phyloP scores from a whole-genome alignment of 2,113 vertebrate species.

The Panurus biarmicus region DNA sequence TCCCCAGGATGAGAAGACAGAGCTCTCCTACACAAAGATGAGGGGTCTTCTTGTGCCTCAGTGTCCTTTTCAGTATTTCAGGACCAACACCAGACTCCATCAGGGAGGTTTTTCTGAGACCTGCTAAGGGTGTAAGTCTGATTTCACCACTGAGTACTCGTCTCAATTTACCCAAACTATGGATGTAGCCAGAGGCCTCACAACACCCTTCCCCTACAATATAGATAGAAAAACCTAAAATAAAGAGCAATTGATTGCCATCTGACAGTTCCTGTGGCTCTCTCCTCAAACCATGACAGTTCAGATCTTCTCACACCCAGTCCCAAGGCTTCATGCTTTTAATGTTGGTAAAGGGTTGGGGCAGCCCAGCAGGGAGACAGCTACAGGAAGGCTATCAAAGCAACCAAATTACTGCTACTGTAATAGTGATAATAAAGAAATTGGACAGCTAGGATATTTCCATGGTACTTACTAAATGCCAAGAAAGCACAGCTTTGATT shows the following conservation, averaged over 20 bases:
- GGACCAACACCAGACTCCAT: not conserved
- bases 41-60: not conserved
- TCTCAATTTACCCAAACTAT: not conserved
- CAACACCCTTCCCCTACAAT: not conserved
- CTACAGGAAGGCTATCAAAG: not conserved
- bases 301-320: not conserved
- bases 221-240: not conserved
- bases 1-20: not conserved
- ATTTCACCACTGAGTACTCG: not conserved
- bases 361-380: not conserved
- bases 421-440: not conserved
- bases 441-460: not conserved
- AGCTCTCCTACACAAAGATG: not conserved
- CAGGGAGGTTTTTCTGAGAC: not conserved
- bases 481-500: slow-evolving; percentile 6
- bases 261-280: not conserved
- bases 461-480: not conserved
- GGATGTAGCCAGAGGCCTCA: not conserved
- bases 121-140: not conserved
- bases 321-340: not conserved
- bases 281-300: not conserved
- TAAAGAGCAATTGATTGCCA: not conserved
- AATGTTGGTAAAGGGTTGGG: not conserved
- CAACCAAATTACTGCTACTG: not conserved
- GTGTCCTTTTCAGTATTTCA: not conserved